Evolutionary conservation across 2,888 invertebrate species (phyloP).

Genomic region (Taphrorychus bicolor): DNA sequence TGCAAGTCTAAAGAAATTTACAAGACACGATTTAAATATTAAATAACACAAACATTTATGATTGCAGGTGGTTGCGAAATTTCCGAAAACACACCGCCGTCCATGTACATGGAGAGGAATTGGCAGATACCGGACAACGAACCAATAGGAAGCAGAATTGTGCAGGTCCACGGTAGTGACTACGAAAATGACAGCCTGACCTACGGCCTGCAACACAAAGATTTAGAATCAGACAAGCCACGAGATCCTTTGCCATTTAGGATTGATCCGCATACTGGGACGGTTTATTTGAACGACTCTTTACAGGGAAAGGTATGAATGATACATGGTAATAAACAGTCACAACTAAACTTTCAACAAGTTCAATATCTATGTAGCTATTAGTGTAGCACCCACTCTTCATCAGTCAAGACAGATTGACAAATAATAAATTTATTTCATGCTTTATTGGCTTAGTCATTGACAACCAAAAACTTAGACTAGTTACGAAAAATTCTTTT

Average conservation of each 20-base stretch:
- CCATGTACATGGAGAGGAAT: constrained; percentile 72
- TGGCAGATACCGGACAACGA: constrained; percentile 79
- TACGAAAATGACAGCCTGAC: constrained; percentile 69
- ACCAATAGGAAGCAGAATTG: constrained; percentile 74
- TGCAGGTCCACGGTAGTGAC: constrained; percentile 72
- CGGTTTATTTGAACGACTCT: constrained; percentile 80
- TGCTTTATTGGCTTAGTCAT: too few species aligned
- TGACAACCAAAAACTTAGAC: too few species aligned
- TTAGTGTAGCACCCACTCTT: too few species aligned
- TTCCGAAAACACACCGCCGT: constrained; percentile 59
- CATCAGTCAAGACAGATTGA: too few species aligned
- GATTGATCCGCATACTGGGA: constrained; percentile 78
- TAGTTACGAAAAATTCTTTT: too few species aligned
- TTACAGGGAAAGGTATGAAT: constrained; percentile 75
- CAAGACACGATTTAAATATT: neutral
- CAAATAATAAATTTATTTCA: too few species aligned
- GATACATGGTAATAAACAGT: neutral
- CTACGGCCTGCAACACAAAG: constrained; percentile 72
- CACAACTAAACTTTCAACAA: too few species aligned
- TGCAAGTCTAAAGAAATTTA: neutral
- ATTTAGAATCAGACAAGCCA: constrained; percentile 47
- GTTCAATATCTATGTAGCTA: too few species aligned
- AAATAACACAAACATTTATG: too few species aligned
- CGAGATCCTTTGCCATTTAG: constrained; percentile 72
- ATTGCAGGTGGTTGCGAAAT: constrained; percentile 32